Conservation (phyloP, 1,140 invertebrate genomes). For the Papilio glaucus region DNA sequence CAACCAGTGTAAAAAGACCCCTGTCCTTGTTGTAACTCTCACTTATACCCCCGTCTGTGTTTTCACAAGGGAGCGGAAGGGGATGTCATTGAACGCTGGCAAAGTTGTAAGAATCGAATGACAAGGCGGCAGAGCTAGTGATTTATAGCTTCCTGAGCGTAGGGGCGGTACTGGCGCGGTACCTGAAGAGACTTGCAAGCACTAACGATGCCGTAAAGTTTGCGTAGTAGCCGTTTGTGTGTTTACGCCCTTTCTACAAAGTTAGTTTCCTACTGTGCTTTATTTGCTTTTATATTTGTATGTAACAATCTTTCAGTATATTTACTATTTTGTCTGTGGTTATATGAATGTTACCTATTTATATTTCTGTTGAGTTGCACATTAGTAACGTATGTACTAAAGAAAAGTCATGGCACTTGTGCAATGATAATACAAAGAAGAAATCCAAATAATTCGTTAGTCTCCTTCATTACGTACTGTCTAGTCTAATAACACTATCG, state of each 20-base stretch:
- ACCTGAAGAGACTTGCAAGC: slow-evolving; percentile 48
- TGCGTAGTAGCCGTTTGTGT: slow-evolving; percentile 20
- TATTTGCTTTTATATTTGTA: slow-evolving; percentile 18
- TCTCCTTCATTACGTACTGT: too few species aligned
- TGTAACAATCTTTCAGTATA: background rate
- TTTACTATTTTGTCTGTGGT: background rate
- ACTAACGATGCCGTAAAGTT: slow-evolving; percentile 32
- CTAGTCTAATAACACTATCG: too few species aligned
- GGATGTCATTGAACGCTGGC: slow-evolving; percentile 48
- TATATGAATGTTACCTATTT: background rate
- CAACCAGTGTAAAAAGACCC: slow-evolving; percentile 50
- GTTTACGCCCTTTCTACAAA: slow-evolving; percentile 18
- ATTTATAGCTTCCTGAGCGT: slow-evolving; percentile 77
- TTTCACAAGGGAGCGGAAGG: slow-evolving; percentile 2
- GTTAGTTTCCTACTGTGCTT: slow-evolving; percentile 3
- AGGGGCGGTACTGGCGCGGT: slow-evolving; percentile 50
- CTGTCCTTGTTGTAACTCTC: background rate
- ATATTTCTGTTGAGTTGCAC: too few species aligned
- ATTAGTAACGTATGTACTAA: too few species aligned
- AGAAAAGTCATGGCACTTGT: too few species aligned
- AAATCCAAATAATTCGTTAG: too few species aligned
- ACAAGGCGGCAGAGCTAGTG: slow-evolving; percentile 54
- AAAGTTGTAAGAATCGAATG: slow-evolving; percentile 53
- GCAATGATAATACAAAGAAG: too few species aligned
- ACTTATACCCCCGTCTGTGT: slow-evolving; percentile 26